These are phyloP conservation scores for Bombus terrestris DNA, from an alignment of 1,140 invertebrate species.

Conservation along the genomic window DNA sequence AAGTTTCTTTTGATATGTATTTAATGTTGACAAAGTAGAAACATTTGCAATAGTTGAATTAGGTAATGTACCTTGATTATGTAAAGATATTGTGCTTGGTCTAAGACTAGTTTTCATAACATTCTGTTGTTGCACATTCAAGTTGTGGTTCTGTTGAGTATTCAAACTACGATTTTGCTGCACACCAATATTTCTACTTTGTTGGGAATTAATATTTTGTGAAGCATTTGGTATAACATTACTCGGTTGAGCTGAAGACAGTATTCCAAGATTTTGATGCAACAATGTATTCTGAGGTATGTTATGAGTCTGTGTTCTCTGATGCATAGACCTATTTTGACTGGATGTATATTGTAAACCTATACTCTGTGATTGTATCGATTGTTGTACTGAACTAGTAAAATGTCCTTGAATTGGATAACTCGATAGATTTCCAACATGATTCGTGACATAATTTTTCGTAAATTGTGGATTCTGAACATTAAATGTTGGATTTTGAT, in stretches of 20 bases:
- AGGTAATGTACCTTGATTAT: constrained; percentile 55
- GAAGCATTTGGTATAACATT: constrained; percentile 44
- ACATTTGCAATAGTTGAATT: constrained; percentile 44
- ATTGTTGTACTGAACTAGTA: constrained; percentile 18
- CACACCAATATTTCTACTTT: constrained; percentile 30
- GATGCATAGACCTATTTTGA: constrained; percentile 65
- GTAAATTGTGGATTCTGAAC: constrained; percentile 75
- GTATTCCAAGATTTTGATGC: constrained; percentile 59
- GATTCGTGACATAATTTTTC: constrained; percentile 71
- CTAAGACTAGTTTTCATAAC: constrained; percentile 47
- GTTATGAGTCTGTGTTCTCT: constrained; percentile 33
- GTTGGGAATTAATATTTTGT: constrained; percentile 49
- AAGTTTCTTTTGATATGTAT: constrained; percentile 68
- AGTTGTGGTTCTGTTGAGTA: constrained; percentile 17
- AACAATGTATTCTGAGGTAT: constrained; percentile 57
- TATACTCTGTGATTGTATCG: constrained; percentile 51
- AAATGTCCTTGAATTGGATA: constrained; percentile 65
- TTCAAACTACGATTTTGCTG: constrained; percentile 32
- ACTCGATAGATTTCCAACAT: constrained; percentile 47
- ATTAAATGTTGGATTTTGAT: constrained; percentile 71
- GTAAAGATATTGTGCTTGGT: constrained; percentile 49
- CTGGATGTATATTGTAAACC: constrained; percentile 51
- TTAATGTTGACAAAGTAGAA: constrained; percentile 52
- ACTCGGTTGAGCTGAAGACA: constrained; percentile 47
- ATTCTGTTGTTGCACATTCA: constrained; percentile 57